A percentile compares a stretch with the other conserved stretches of the same genome.
These are phyloP conservation scores for Mormyrus hasselquistii DNA, from an alignment of 2,797 vertebrate species.

Conservation along the genomic window DNA sequence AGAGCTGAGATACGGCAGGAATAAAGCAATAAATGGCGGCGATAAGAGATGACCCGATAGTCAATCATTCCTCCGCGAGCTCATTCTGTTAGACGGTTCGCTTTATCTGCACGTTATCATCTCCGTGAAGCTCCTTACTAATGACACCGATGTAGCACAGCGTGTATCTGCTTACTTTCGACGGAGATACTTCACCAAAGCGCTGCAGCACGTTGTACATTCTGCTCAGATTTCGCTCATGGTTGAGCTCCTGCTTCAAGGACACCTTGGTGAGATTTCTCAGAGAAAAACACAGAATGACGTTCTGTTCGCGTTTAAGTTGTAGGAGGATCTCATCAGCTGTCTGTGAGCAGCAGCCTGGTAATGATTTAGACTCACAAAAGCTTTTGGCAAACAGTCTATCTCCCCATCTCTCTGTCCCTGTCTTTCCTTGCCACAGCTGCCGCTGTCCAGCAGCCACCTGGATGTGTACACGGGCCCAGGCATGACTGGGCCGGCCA, in stretches of 20 bases:
- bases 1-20: conserved; percentile 30
- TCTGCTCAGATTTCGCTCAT: neutral
- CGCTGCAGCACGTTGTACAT: conserved; percentile 29
- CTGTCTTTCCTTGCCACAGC: conserved; percentile 56
- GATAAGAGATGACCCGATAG: conserved; percentile 36
- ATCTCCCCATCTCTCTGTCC: neutral
- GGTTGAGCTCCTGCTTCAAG: neutral
- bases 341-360: neutral
- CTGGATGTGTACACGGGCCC: conserved; percentile 87
- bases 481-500: conserved; percentile 78
- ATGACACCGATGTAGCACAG: conserved; percentile 35
- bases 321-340: neutral
- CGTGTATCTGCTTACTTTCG: conserved; percentile 42
- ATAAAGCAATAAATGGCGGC: conserved; percentile 42
- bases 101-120: conserved; percentile 45
- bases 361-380: neutral
- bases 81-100: conserved; percentile 44
- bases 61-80: conserved; percentile 35
- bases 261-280: neutral
- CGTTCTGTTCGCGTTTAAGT: neutral
- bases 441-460: conserved; percentile 92
- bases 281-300: neutral
- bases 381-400: neutral
- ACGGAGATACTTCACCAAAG: conserved; percentile 32
- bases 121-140: conserved; percentile 50